phyloP scores from a whole-genome alignment of 2,888 invertebrate genomes.

The Antitype chi region DNA sequence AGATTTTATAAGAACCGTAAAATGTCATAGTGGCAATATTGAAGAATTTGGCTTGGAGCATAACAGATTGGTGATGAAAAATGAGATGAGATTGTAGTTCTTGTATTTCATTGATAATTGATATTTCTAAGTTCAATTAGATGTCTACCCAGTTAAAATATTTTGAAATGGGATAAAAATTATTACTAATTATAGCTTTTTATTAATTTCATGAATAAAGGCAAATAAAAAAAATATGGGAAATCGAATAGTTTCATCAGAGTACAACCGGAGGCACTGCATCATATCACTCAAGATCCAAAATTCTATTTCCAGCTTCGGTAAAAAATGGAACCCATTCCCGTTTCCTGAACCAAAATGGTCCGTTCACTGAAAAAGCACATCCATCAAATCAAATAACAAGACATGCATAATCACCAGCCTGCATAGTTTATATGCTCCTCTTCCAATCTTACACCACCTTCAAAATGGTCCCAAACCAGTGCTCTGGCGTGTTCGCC shows the following conservation, averaged over 20 bases:
- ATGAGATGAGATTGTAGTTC: neutral
- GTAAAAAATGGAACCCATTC: neutral
- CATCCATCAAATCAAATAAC: neutral
- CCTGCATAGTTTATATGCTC: neutral
- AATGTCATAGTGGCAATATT: constrained; percentile 28
- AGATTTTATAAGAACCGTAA: constrained; percentile 44
- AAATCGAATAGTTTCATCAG: neutral
- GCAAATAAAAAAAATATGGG: neutral
- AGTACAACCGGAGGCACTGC: neutral
- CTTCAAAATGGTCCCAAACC: constrained; percentile 16
- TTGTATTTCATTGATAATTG: neutral
- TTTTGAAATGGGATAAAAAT: neutral
- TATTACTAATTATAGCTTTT: no score
- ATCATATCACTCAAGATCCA: no score
- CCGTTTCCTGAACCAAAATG: neutral
- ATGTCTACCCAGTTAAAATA: neutral
- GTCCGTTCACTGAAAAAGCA: neutral
- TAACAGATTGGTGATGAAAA: constrained; percentile 6
- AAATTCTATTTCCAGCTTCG: no score
- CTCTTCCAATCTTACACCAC: constrained; percentile 4
- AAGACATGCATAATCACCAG: neutral
- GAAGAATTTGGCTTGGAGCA: neutral
- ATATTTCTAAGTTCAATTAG: neutral
- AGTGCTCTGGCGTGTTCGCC: constrained; percentile 33
- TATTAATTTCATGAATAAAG: neutral